Percentiles rank a stretch among this genome's conserved stretches.
phyloP scores from a whole-genome alignment of 2,888 invertebrate genomes.

The Dastarcus helophoroides region DNA sequence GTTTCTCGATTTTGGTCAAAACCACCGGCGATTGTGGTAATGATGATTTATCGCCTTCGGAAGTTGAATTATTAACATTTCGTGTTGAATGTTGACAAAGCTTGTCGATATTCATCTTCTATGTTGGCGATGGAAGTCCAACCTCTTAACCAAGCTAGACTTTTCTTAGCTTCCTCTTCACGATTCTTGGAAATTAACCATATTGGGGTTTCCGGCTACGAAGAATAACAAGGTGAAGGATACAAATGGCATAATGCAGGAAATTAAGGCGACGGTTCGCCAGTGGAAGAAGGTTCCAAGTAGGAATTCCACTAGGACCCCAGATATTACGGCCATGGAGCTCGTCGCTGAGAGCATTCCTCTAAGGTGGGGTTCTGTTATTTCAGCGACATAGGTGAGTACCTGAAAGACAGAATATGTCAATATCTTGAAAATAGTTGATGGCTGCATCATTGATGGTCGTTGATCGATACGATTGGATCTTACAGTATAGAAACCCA shows the following conservation, averaged over 20 bases:
- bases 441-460: too few species aligned
- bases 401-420: conserved; percentile 42
- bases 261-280: conserved; percentile 59
- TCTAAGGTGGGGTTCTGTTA: conserved; percentile 67
- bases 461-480: conserved; percentile 1
- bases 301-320: conserved; percentile 65
- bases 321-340: conserved; percentile 62
- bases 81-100: conserved; percentile 31
- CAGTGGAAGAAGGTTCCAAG: conserved; percentile 59
- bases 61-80: conserved; percentile 17
- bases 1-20: conserved; percentile 11
- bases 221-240: conserved; percentile 55
- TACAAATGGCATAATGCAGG: conserved; percentile 51
- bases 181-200: conserved; percentile 64
- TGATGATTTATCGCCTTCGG: conserved; percentile 13
- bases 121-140: conserved; percentile 56
- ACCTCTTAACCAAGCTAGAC: conserved; percentile 68
- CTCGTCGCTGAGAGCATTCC: conserved; percentile 65
- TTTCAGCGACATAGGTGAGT: conserved; percentile 73
- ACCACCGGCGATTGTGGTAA: neutral
- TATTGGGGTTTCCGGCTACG: conserved; percentile 71
- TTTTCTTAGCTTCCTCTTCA: conserved; percentile 52
- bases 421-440: too few species aligned
- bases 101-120: conserved; percentile 46
- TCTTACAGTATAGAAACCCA: too few species aligned